Evolutionary conservation across 2,797 vertebrate species (phyloP), one percentile per base, ranked within the genome.

Genomic region (Manis javanica): DNA sequence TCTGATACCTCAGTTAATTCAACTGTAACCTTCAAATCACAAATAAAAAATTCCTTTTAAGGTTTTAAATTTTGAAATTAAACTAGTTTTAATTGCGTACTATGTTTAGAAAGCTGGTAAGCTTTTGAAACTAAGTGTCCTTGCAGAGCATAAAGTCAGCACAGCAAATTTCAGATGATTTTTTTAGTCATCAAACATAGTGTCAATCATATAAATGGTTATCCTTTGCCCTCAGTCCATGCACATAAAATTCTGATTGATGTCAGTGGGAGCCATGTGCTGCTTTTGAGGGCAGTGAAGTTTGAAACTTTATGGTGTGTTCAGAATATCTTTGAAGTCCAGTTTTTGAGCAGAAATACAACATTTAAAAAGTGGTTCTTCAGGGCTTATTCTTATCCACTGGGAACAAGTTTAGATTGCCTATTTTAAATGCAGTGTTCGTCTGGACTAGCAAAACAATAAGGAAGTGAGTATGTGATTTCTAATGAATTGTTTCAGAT

Each of bases 291-390:
- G 46, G 84, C 53, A 96, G 66, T 92, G 94, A 96, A 94, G 94
- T 96, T 79, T 83, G 88, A 92, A 96, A 96, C 39, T 94, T 97
- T 96, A 95, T 95, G 74, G 59, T 88, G 63, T 96, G 66, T 95
- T 96, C 92, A 92, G 92, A 96, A 91, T 89, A 92, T 91, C 96
- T 96, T 95, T 94, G 91, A 97, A 96, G 90, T 94, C 57, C 53
- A 77, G 72, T 95, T 97, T 95, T 78, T 61, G 34, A 96, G 90
- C 23, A 96, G 53, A 96, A 96, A 94, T 83, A 86, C 82, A 87
- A 55, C 1, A 1, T 95, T 95, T 93, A 68, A 82, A 94, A 94
- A 92, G 24, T 31, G 92, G 72, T 90, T 96, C 94, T 96, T 79
- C n/a, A 0, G 88, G 92, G 92, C 82, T 96, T 97, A 77, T 95